Base-by-base conservation (phyloP, 2,113 vertebrate species). In the Oxyura jamaicensis region DNA sequence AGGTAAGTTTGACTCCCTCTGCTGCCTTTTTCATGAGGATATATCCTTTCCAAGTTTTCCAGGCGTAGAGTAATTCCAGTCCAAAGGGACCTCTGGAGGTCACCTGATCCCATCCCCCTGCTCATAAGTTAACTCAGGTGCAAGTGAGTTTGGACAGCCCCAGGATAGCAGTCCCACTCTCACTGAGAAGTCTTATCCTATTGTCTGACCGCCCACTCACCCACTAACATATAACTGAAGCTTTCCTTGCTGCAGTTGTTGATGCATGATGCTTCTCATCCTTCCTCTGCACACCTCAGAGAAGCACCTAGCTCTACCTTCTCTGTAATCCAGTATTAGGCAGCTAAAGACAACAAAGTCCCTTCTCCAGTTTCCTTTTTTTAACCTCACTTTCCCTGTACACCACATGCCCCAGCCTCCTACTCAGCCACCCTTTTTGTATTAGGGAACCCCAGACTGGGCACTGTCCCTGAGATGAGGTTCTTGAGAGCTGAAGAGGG, bases 391-490 rank as follows among this genome's bases (percentile, higher is more conserved):
- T 28, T 53, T 10, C n/a, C 60, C 66, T 12, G 10, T 3, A 22
- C 29, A 11, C 1, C 0, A 1, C 13, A 66, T 1, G 68, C 18
- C 6, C 8, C 33, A 16, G 11, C 9, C 42, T 65, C 22, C 56
- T 33, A 6, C 21, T 11, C 29, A 33, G 42, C 21, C 28, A 41
- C 1, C 29, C 28, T 62, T 28, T 33, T 7, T 29, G 22, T 58
- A 11, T 31, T 12, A 39, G 60, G 41, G 63, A 65, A 10, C 17
- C 33, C 25, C 11, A 33, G 25, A 28, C 39, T 2, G 12, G 4
- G 36, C 13, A 29, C 14, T 5, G 15, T 14, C 6, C 44, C 11
- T 8, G 50, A 42, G n/a, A 31, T 3, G 5, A 50, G 31, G 21
- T 42, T 42, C 19, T 16, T 3, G 1, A 31, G 31, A 1, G 8